Evolutionary conservation across 1,140 invertebrate species (phyloP).

Genomic region (Pemphigus obesinymphae): DNA sequence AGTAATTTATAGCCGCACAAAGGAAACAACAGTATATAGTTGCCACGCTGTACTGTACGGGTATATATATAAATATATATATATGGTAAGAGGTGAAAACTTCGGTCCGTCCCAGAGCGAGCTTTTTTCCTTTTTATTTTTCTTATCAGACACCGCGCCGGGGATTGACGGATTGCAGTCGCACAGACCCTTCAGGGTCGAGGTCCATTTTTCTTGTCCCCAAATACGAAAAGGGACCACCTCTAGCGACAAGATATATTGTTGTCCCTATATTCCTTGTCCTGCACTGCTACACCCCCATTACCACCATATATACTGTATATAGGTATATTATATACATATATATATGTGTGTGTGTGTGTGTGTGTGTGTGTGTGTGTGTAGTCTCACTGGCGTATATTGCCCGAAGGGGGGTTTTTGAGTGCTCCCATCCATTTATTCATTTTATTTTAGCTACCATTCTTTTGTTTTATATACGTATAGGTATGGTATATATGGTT

Average conservation of each 20-base stretch:
- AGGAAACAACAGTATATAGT: not conserved
- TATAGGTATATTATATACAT: too few relatives aligned
- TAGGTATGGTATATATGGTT: too few relatives aligned
- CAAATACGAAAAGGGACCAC: conserved; percentile 5
- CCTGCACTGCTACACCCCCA: not conserved
- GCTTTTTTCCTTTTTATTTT: not conserved
- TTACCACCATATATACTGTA: not conserved
- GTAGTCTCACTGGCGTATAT: not conserved
- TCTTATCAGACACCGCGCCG: conserved; percentile 8
- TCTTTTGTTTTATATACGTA: too few relatives aligned
- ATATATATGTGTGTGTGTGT: not conserved
- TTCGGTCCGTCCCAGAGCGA: not conserved
- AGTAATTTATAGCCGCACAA: conserved; percentile 28
- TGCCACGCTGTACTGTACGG: not conserved
- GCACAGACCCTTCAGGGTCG: conserved; percentile 22
- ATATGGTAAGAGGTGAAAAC: conserved; percentile 7
- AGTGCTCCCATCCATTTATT: too few relatives aligned
- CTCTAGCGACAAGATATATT: conserved; percentile 16
- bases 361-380: not conserved
- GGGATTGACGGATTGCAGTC: conserved; percentile 33
- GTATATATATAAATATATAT: too few relatives aligned
- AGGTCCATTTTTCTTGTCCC: conserved; percentile 35
- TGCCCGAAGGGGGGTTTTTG: too few relatives aligned
- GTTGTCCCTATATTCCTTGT: not conserved
- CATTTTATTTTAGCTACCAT: too few relatives aligned